Base-by-base conservation (phyloP, 1,140 invertebrate genomes). In the Centruroides sculpturatus region DNA sequence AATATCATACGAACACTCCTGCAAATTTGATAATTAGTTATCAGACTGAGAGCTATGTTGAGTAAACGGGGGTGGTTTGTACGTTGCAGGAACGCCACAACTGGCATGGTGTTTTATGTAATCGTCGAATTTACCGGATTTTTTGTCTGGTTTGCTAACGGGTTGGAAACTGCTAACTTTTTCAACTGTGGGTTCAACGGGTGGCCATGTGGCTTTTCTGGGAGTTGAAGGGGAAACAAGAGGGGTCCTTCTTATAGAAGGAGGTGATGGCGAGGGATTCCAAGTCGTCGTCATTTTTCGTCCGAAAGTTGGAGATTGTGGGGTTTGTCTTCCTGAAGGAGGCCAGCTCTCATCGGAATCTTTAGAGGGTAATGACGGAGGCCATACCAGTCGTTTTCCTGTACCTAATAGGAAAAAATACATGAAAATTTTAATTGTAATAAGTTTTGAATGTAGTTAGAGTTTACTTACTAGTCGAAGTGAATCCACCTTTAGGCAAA, bases 61-160 rank as follows among this genome's bases (percentile, higher is more conserved):
- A 3, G 65, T 67, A 12, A 60, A 56, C 10, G 67, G 67, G 4
- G 68, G 67, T 35, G 66, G 49, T n/a, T 66, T 56, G 57, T 69
- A 68, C 11, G 66, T 68, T 12, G 57, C 61, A 2, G 64, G 66
- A 11, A 67, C 60, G 35, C 61, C 62, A 41, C 57, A 56, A 13
- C 60, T 61, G 7, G 61, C 61, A 8, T 59, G 56, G 34, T 62
- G 53, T 41, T 60, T 53, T 8, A 64, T 36, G 47, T 60, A 58
- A 46, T 66, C 63, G 35, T 64, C 63, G 35, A 60, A 63, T 36
- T 52, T 56, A 3, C 54, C 59, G 41, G 56, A 59, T 5, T 56
- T 46, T 5, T 47, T 47, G 0, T 13, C 12, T 23, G 35, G 55
- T 3, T 59, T 57, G 35, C 63, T 61, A 7, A n/a, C n/a, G 4